Evolutionary conservation across 2,888 invertebrate genomes (phyloP), one percentile per base, ranked within the genome.

Genomic region (Drosophila recens): DNA sequence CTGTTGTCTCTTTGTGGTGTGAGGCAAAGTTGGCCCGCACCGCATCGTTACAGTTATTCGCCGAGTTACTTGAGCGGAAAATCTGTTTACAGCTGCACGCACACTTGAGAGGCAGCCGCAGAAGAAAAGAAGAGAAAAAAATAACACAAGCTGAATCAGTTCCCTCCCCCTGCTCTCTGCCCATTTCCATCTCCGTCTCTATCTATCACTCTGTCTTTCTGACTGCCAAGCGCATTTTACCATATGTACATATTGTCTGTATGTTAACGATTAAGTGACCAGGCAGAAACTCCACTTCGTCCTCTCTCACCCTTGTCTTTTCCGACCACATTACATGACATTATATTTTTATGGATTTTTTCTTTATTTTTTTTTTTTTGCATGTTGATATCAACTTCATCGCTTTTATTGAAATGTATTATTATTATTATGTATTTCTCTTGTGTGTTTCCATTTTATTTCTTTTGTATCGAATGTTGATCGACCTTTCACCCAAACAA

Each of bases 61-160:
- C 75, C 75, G 74, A 87, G 73, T 87, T 82, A 86, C 76, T 89
- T 87, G 71, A 87, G 89, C 80, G 82, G 82, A 90, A 89, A 89
- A 89, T 89, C 87, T 82, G 87, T 89, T 87, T 87, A 90, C 89
- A 89, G 89, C 89, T 89, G 80, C 86, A 87, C 86, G 86, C 89
- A 87, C 89, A 87, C 82, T 83, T 82, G 70, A 84, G 80, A 77
- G 82, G 56, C 64, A 58, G 57, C 42, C 54, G 33, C 56, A 63
- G 68, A 57, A 70, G 38, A 48, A 49, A 69, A 46, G 51, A 53
- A 38, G 43, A 48, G 67, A 46, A 57, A 62, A 53, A 42, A 33
- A 46, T 54, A 63, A 66, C 53, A 64, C 38, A 48, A 23, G 17
- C 63, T 56, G 63, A 66, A 58, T 70, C 40, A 57, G 63, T 58